phyloP scores from a whole-genome alignment of 2,888 invertebrate species.

The Eustalomyia histrio region DNA sequence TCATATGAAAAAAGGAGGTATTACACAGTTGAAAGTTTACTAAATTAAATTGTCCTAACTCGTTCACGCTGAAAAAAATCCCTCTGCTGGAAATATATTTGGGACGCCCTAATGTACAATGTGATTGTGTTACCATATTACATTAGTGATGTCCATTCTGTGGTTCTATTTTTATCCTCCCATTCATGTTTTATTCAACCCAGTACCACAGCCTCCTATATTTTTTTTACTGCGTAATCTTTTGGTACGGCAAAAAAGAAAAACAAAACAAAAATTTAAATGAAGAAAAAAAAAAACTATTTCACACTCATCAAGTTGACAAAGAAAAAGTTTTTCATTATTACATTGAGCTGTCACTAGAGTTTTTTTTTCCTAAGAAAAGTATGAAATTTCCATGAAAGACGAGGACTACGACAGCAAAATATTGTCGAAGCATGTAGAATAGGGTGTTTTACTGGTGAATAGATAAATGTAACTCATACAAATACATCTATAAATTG shows the following conservation, averaged over 20 bases:
- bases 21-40: too few relatives aligned
- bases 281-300: conserved; percentile 67
- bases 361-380: conserved; percentile 66
- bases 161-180: conserved; percentile 37
- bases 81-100: too few relatives aligned
- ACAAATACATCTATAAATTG: background rate
- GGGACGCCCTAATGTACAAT: conserved; percentile 8
- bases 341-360: conserved; percentile 75
- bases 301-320: conserved; percentile 77
- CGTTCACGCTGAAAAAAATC: too few relatives aligned
- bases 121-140: conserved; percentile 54
- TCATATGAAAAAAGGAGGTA: too few relatives aligned
- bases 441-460: background rate
- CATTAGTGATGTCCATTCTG: conserved; percentile 53
- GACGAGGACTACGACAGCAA: conserved; percentile 56
- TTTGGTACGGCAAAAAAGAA: conserved; percentile 13
- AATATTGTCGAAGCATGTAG: conserved; percentile 8
- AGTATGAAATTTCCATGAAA: conserved; percentile 71
- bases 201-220: background rate
- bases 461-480: background rate
- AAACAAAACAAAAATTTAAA: conserved; percentile 15
- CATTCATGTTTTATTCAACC: conserved; percentile 16
- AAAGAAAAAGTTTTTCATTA: conserved; percentile 78
- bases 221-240: conserved; percentile 47
- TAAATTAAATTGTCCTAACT: too few relatives aligned